Evolutionary conservation across 2,888 invertebrate genomes (phyloP).

Genomic region (Parapristionchus giblindavisi): DNA sequence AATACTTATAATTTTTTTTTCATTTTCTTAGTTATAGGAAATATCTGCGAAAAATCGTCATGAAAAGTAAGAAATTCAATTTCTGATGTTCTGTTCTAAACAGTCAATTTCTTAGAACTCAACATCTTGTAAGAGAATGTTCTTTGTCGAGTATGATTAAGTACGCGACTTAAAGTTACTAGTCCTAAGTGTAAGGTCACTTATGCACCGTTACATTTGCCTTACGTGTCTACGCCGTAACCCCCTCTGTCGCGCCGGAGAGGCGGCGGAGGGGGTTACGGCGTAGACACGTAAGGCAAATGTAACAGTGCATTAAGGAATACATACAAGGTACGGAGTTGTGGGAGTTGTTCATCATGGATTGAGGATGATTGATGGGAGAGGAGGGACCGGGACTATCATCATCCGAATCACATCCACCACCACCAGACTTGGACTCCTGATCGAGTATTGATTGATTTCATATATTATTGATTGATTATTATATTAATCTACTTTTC

Average conservation of each 20-base stretch:
- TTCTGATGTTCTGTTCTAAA: background rate
- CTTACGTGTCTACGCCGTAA: no score
- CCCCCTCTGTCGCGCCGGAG: no score
- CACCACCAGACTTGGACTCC: constrained; percentile 45
- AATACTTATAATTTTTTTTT: no score
- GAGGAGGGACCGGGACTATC: constrained; percentile 64
- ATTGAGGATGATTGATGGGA: background rate
- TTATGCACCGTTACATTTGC: no score
- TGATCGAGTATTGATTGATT: background rate
- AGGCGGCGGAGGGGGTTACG: constrained; percentile 43
- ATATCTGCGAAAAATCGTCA: background rate
- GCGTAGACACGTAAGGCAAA: constrained; percentile 8
- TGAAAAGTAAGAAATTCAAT: background rate
- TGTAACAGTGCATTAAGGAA: no score
- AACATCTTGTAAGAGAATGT: background rate
- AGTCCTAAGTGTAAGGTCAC: constrained; percentile 36
- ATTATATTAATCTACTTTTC: constrained; percentile 49
- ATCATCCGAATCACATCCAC: constrained; percentile 63
- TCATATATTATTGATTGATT: background rate
- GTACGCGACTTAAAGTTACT: background rate
- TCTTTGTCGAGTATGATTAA: background rate
- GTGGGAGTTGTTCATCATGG: background rate
- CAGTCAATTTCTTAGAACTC: background rate
- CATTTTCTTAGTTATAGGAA: no score
- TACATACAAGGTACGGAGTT: no score